Evolutionary conservation across 2,888 invertebrate species (phyloP).

Genomic region (Amphipyra tragopoginis): DNA sequence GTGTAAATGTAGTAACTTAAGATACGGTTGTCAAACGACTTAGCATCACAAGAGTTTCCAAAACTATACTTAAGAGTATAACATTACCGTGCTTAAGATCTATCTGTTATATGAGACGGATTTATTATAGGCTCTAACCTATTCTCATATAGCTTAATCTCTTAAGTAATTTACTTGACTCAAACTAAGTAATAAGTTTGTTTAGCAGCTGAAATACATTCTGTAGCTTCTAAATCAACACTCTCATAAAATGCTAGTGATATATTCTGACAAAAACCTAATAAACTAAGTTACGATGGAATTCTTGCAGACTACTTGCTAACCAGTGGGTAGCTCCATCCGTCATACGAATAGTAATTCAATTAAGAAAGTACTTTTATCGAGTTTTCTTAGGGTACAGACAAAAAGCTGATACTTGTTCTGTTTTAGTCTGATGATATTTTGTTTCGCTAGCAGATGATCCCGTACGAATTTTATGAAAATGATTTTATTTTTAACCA

Average conservation of each 20-base stretch:
- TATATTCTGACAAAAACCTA: slow-evolving; percentile 7
- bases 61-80: too few species aligned
- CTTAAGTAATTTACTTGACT: background rate
- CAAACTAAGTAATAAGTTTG: background rate
- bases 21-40: too few species aligned
- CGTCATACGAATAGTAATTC: slow-evolving; percentile 47
- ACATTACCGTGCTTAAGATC: too few species aligned
- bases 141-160: background rate
- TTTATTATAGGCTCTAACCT: too few species aligned
- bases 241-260: background rate
- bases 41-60: too few species aligned
- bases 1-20: too few species aligned
- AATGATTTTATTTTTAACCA: too few species aligned
- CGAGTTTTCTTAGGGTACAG: slow-evolving; percentile 22
- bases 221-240: background rate
- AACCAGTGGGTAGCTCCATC: slow-evolving; percentile 21
- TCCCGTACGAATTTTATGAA: too few species aligned
- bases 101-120: too few species aligned
- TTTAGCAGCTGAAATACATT: background rate
- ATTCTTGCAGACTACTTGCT: slow-evolving; percentile 29
- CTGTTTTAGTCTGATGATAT: background rate
- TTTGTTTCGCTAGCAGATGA: background rate
- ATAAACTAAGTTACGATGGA: slow-evolving; percentile 44
- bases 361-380: slow-evolving; percentile 37
- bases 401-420: background rate